Base-by-base conservation (phyloP, 2,113 vertebrate species). In the Sminthopsis crassicaudata region DNA sequence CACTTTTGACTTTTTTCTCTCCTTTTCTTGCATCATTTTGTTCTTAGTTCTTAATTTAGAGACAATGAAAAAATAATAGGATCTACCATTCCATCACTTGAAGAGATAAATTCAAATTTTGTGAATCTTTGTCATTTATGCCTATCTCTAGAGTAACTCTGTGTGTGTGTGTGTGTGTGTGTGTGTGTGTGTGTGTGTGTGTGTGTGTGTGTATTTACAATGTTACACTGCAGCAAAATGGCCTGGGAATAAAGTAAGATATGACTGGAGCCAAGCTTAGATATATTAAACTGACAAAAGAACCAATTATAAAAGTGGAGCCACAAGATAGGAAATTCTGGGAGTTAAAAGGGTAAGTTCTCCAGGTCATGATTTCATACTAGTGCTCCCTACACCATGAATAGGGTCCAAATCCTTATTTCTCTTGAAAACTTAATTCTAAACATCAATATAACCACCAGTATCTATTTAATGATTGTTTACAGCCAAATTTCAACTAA, bases 41-140 rank as follows among this genome's bases (percentile, higher is more conserved):
- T 46, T 76, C 51, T 51, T 30, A 42, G n/a, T 76, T 92, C 53
- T 89, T 95, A 96, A 93, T 90, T 53, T 57, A 53, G n/a, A 57
- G 11, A 26, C 93, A 57, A 92, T 90, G 16, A 94, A 93, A 91
- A 46, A 25, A 52, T 76, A 90, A 67, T 25, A 90, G 3, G 14
- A 55, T 7, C 51, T 95, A 53, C 46, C 76, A 89, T 76, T 26
- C 91, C 55, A 93, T 51, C 27, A 30, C 16, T 53, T 92, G 9
- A 93, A 93, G 8, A 95, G 26, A 96, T 7, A 54, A 93, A 90
- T 22, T 94, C 54, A 88, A 90, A 22, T 50, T 12, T 92, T 55
- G 46, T 84, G 10, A 89, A 90, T 23, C 76, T 51, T 89, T 92
- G 67, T 9, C 48, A 42, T n/a, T 3, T n/a, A 6, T 84, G 4